Conservation (phyloP, 2,888 invertebrate species). For the Carabus problematicus region DNA sequence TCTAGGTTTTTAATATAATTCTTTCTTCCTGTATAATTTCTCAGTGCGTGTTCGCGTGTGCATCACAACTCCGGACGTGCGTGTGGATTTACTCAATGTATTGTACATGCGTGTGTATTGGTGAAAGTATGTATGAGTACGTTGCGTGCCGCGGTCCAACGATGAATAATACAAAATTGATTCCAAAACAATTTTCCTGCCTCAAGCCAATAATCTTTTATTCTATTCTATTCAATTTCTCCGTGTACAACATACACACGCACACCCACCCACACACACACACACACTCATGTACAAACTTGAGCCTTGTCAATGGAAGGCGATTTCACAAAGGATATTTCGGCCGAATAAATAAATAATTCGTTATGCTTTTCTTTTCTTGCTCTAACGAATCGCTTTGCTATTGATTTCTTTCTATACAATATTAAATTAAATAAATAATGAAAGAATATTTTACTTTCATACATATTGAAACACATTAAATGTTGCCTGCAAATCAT, state of each 20-base stretch:
- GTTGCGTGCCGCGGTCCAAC: constrained; percentile 2
- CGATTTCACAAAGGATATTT: too few species aligned
- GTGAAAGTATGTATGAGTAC: not conserved
- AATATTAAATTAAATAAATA: too few species aligned
- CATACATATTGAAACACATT: too few species aligned
- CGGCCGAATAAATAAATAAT: too few species aligned
- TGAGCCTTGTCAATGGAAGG: too few species aligned
- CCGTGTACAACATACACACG: not conserved
- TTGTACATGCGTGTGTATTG: constrained; percentile 6
- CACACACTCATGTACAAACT: too few species aligned
- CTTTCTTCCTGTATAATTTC: constrained; percentile 22
- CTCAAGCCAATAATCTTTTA: constrained; percentile 37
- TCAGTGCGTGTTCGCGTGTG: constrained; percentile 18
- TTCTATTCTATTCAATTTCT: constrained; percentile 34
- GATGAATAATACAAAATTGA: constrained; percentile 38
- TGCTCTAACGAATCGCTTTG: too few species aligned
- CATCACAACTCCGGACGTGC: not conserved
- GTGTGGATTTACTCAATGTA: not conserved
- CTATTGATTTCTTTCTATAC: too few species aligned
- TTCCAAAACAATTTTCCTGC: constrained; percentile 39
- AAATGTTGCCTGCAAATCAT: too few species aligned
- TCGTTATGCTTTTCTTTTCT: too few species aligned
- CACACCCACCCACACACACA: too few species aligned
- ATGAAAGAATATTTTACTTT: too few species aligned
- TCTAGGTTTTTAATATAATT: constrained; percentile 26